phyloP scores from a whole-genome alignment of 2,888 invertebrate species.

The Polyploca ridens region DNA sequence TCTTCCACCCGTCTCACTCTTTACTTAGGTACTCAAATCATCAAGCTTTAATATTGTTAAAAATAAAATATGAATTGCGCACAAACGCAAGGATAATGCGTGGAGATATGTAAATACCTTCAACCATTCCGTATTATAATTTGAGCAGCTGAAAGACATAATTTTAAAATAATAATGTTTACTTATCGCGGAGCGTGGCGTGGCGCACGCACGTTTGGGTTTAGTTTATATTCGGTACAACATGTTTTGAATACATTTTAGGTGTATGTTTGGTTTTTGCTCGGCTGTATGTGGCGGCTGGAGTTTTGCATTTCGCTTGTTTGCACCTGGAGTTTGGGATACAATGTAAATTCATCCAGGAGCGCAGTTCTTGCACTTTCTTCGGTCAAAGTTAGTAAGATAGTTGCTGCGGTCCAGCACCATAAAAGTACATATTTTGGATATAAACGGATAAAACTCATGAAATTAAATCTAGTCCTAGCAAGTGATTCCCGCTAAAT shows the following conservation, averaged over 20 bases:
- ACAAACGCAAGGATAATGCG: not conserved
- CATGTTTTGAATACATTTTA: slow-evolving; percentile 37
- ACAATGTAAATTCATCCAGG: not conserved
- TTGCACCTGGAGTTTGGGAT: slow-evolving; percentile 3
- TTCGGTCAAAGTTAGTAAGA: too few relatives aligned
- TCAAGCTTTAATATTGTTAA: not conserved
- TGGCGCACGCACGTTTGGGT: slow-evolving; percentile 38
- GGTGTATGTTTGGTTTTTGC: slow-evolving; percentile 23
- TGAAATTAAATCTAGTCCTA: too few relatives aligned
- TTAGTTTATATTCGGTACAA: slow-evolving; percentile 34
- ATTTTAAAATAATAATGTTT: slow-evolving; percentile 57
- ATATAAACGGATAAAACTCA: too few relatives aligned
- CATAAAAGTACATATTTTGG: too few relatives aligned
- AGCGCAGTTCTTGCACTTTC: too few relatives aligned
- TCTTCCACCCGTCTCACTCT: too few relatives aligned
- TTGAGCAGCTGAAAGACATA: slow-evolving; percentile 48
- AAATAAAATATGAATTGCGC: not conserved
- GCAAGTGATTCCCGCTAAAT: too few relatives aligned
- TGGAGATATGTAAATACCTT: slow-evolving; percentile 17
- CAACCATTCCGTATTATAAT: slow-evolving; percentile 30
- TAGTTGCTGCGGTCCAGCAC: too few relatives aligned
- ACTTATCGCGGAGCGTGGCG: slow-evolving; percentile 31
- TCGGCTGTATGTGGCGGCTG: not conserved
- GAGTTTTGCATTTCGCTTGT: not conserved
- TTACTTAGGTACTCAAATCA: too few relatives aligned